Conservation (phyloP, 2,797 vertebrate genomes). For the Setipinna tenuifilis region DNA sequence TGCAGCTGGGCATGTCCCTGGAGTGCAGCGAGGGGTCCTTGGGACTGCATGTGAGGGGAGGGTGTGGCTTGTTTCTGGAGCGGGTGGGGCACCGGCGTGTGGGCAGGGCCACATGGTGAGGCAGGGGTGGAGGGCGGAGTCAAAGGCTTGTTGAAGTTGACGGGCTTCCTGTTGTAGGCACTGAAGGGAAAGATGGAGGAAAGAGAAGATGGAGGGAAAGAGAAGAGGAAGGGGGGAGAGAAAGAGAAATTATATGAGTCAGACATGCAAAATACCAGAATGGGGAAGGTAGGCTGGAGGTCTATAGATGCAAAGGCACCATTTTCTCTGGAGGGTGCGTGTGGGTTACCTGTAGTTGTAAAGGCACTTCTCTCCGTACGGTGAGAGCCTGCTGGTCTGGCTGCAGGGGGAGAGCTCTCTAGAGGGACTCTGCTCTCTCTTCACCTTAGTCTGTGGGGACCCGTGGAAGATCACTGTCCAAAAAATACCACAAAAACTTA, state of each 20-base stretch:
- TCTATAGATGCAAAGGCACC: background rate
- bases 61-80: constrained; percentile 65
- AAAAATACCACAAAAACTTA: background rate
- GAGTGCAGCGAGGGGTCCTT: constrained; percentile 40
- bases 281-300: too few relatives aligned
- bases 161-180: constrained; percentile 89
- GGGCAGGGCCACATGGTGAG: constrained; percentile 69
- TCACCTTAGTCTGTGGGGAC: constrained; percentile 85
- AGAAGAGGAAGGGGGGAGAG: constrained; percentile 21
- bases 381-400: constrained; percentile 80
- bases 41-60: constrained; percentile 61
- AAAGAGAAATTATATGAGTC: background rate
- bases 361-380: constrained; percentile 91
- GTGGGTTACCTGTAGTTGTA: constrained; percentile 88
- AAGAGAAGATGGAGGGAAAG: background rate
- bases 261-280: too few relatives aligned
- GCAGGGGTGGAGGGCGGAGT: constrained; percentile 78
- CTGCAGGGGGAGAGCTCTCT: constrained; percentile 85
- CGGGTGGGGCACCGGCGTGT: constrained; percentile 70
- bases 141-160: constrained; percentile 83
- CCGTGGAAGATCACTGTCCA: constrained; percentile 88
- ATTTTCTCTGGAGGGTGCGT: constrained; percentile 27
- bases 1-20: constrained; percentile 47
- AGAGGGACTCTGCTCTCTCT: constrained; percentile 84
- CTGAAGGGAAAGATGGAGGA: constrained; percentile 63